Evolutionary conservation across 2,113 vertebrate species (phyloP), one percentile per base, ranked within the genome.

Genomic region (Vicugna pacos): DNA sequence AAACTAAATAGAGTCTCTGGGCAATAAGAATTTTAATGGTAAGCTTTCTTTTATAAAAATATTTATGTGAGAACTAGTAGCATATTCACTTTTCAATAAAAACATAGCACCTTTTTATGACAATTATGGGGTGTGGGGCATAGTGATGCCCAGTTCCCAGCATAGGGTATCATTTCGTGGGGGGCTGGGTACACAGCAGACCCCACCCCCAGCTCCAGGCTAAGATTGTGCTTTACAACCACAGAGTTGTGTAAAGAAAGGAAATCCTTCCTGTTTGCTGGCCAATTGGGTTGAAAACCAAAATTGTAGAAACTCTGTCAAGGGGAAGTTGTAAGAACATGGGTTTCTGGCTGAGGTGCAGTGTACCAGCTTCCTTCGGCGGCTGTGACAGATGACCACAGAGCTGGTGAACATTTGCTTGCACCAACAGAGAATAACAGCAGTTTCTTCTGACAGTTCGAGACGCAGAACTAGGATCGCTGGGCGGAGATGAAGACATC

Each of bases 1-100:
- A 92, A 84, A 81, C 52, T 35, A 86, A 86, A 20, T 65, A 19
- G 19, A 81, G 38, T 52, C 62, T 81, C 64, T 82, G 60, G 16
- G 50, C 82, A 94, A 62, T 75, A 77, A 86, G 35, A 96, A 58
- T 81, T 54, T 30, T 88, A 58, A 80, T 19, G 30, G 9, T 60
- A 80, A 89, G n/a, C 30, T 95, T 95, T 67, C 26, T 81, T 85
- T 38, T 58, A 85, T 75, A 60, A 73, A 79, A 75, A 50, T 28
- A 52, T 65, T 65, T 77, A 76, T 60, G 48, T 28, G 91, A 95
- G 64, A 84, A 81, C 75, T 62, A 92, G 54, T 77, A 70, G 65
- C 48, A 93, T 60, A 73, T 73, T 72, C 3, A 56, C 82, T 95
- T 56, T 70, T 46, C 80, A 90, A 64, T 72, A 60, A 95, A 95